phyloP scores from a whole-genome alignment of 2,888 invertebrate genomes.

The Lycaena phlaeas region DNA sequence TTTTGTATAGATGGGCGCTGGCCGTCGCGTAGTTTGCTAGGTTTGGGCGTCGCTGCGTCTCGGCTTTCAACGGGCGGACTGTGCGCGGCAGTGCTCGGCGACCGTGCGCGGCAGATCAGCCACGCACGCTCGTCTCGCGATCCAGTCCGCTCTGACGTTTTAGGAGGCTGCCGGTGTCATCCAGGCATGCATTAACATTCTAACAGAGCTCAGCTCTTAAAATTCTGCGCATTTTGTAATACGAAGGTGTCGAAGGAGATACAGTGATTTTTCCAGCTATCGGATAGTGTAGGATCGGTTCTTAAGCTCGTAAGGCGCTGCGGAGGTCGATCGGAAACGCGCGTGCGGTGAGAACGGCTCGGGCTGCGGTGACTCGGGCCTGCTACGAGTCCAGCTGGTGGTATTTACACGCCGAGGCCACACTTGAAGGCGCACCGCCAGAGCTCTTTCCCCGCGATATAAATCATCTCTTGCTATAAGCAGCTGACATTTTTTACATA shows the following conservation, averaged over 20 bases:
- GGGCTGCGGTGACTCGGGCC: conserved; percentile 25
- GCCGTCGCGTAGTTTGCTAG: conserved; percentile 50
- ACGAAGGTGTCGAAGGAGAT: background rate
- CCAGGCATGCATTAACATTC: conserved; percentile 35
- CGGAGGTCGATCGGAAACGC: conserved; percentile 21
- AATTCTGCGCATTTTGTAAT: conserved; percentile 47
- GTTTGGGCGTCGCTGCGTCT: conserved; percentile 72
- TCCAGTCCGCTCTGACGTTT: conserved; percentile 69
- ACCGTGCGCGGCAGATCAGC: conserved; percentile 56
- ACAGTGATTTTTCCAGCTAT: conserved; percentile 1
- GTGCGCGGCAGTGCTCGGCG: conserved; percentile 56
- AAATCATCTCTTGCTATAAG: conserved; percentile 62
- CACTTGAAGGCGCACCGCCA: conserved; percentile 34
- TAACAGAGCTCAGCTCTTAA: conserved; percentile 38
- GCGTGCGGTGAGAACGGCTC: conserved; percentile 26
- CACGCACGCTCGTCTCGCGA: conserved; percentile 62
- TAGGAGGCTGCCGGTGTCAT: conserved; percentile 58
- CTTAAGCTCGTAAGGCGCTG: conserved; percentile 19
- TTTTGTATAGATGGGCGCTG: conserved; percentile 36
- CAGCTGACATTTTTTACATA: conserved; percentile 64
- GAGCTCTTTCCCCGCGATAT: conserved; percentile 45
- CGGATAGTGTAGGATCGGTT: conserved; percentile 18
- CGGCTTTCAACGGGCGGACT: conserved; percentile 59
- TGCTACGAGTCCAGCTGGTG: conserved; percentile 45
- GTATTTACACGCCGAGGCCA: conserved; percentile 62